Percentiles rank a stretch among this genome's conserved stretches.
Conservation (phyloP, 2,888 invertebrate genomes). For the Watsonalla cultraria region DNA sequence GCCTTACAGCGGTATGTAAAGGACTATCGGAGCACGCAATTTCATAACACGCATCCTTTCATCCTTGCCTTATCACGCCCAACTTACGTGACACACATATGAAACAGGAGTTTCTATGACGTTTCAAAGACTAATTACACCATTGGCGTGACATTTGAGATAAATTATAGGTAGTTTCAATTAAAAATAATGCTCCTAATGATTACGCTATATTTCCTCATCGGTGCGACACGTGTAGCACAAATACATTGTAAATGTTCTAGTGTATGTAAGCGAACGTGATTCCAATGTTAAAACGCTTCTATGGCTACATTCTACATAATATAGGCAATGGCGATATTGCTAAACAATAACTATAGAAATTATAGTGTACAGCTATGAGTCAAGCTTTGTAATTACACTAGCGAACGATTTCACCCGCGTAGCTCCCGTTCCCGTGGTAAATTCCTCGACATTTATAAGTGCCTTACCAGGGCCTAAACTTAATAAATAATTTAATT, state of each 20-base stretch:
- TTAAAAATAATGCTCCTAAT: slow-evolving; percentile 30
- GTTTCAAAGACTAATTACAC: not conserved
- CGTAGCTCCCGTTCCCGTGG: too few relatives aligned
- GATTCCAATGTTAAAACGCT: not conserved
- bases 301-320: too few relatives aligned
- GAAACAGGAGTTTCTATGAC: not conserved
- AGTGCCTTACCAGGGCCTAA: too few relatives aligned
- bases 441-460: too few relatives aligned
- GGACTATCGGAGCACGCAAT: not conserved
- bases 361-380: too few relatives aligned
- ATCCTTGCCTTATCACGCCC: not conserved
- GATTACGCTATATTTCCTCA: slow-evolving; percentile 21
- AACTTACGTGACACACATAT: not conserved
- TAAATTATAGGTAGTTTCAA: slow-evolving; percentile 27
- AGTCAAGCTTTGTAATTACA: too few relatives aligned
- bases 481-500: too few relatives aligned
- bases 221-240: slow-evolving; percentile 4
- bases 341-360: too few relatives aligned
- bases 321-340: too few relatives aligned
- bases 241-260: slow-evolving; percentile 5
- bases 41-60: not conserved
- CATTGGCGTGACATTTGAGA: slow-evolving; percentile 27
- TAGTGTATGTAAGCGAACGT: slow-evolving; percentile 7
- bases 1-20: too few relatives aligned
- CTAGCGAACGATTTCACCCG: too few relatives aligned